Evolutionary conservation across 2,113 vertebrate species (phyloP).

Genomic region (Saccopteryx leptura): DNA sequence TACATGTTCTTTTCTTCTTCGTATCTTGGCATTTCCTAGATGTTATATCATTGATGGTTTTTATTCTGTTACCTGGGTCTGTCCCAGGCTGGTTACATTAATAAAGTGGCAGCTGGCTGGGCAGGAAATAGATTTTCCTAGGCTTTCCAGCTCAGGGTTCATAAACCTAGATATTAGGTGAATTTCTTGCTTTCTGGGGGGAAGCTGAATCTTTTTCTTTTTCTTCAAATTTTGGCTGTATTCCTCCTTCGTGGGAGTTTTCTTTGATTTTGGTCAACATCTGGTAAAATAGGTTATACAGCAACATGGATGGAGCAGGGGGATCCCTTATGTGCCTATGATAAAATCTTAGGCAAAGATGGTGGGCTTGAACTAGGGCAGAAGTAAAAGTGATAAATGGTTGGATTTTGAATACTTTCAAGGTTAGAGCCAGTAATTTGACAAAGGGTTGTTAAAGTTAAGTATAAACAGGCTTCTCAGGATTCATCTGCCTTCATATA

Average conservation of each 20-base stretch:
- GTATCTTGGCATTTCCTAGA: neutral
- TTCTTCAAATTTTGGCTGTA: neutral
- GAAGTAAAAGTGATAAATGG: too few species aligned
- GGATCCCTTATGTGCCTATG: neutral
- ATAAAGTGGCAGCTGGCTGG: neutral
- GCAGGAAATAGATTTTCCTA: neutral
- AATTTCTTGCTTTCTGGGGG: neutral
- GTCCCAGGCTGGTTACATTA: neutral
- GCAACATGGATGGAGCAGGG: neutral
- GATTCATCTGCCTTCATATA: neutral
- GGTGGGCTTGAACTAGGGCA: neutral
- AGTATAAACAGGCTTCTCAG: neutral
- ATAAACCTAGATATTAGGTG: neutral
- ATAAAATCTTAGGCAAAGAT: neutral
- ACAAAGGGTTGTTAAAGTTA: too few species aligned
- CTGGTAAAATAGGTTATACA: slow-evolving; percentile 2
- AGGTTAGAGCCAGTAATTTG: too few species aligned
- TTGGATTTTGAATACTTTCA: too few species aligned
- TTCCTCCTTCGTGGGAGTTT: neutral
- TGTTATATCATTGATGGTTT: neutral
- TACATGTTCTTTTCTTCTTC: neutral
- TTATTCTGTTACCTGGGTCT: neutral
- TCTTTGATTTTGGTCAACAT: neutral
- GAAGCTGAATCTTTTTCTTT: too few species aligned
- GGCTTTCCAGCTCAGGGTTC: neutral